phyloP scores from a whole-genome alignment of 2,113 vertebrate species.

The human region GRCh38 chr7:101989001-101989500 shows the following conservation, averaged over 20 bases:
- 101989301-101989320: neutral
- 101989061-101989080: accelerated
- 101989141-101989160: neutral
- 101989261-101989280: neutral
- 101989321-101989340: accelerated
- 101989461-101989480: neutral
- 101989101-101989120: neutral
- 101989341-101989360: neutral
- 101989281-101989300: accelerated
- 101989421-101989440: neutral
- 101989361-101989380: accelerated
- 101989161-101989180: neutral
- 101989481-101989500: neutral
- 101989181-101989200: neutral
- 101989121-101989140: neutral
- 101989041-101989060: neutral
- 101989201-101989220: accelerated
- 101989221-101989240: neutral
- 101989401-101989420: neutral
- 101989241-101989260: neutral
- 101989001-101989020: too few relatives aligned
- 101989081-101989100: neutral
- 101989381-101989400: neutral
- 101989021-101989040: neutral
- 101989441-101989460: neutral